Evolutionary conservation across 2,888 invertebrate genomes (phyloP).

Genomic region (Polydrusus tereticollis): DNA sequence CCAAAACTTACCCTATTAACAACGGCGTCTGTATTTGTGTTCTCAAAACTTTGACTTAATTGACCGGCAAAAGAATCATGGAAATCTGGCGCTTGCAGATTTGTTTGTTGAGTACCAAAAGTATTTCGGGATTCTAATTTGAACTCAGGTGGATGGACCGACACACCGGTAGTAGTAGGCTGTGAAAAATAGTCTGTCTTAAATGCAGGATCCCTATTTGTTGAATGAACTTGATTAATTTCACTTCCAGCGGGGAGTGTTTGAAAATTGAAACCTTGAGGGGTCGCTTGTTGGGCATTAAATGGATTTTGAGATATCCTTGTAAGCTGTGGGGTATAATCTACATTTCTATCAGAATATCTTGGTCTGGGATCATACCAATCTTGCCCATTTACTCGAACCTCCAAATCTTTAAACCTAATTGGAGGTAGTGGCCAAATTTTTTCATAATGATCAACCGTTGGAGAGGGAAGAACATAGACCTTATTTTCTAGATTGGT

Average conservation of each 20-base stretch:
- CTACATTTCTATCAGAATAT: not conserved
- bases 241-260: not conserved
- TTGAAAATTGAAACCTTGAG: not conserved
- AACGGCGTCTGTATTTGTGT: not conserved
- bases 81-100: not conserved
- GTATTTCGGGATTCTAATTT: not conserved
- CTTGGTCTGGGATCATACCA: conserved; percentile 7
- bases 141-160: not conserved
- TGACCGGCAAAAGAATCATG: not conserved
- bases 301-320: not conserved
- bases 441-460: conserved; percentile 23
- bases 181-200: not conserved
- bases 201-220: not conserved
- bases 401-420: conserved; percentile 6
- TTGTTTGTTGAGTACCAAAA: not conserved
- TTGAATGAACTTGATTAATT: not conserved
- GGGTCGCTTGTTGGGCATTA: not conserved
- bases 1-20: not conserved
- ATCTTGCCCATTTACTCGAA: conserved; percentile 17
- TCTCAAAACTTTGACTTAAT: not conserved
- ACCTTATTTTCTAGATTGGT: not conserved
- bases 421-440: conserved; percentile 27
- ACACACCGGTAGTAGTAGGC: not conserved
- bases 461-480: conserved; percentile 13
- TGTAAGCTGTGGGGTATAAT: not conserved